A percentile compares a stretch with the other conserved stretches of the same genome.
Conservation (phyloP, 2,888 invertebrate genomes). For the Periphyllus acericola region DNA sequence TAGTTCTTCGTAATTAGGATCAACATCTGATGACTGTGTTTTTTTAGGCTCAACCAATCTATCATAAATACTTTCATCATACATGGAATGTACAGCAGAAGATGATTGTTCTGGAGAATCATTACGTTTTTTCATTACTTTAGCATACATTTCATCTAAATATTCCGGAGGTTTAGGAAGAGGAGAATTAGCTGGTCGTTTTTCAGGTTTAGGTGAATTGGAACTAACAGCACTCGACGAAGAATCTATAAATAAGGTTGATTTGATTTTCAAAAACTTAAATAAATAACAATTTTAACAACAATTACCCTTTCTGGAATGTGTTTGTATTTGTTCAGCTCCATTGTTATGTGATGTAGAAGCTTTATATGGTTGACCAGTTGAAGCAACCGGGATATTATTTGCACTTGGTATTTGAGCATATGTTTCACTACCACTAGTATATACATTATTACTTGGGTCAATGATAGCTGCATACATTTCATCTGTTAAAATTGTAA, state of each 20-base stretch:
- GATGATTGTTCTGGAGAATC: constrained; percentile 52
- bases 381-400: constrained; percentile 35
- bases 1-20: constrained; percentile 84
- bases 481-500: constrained; percentile 73
- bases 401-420: constrained; percentile 77
- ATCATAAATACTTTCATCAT: constrained; percentile 58
- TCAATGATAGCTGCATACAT: constrained; percentile 92
- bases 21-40: constrained; percentile 66
- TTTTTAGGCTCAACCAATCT: constrained; percentile 59
- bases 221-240: constrained; percentile 79
- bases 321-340: constrained; percentile 29
- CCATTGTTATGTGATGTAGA: constrained; percentile 51
- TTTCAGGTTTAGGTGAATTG: constrained; percentile 90
- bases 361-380: constrained; percentile 40
- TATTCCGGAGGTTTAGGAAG: constrained; percentile 80
- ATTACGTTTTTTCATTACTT: constrained; percentile 77
- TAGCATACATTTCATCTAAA: constrained; percentile 90
- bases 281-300: neutral
- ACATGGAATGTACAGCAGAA: neutral
- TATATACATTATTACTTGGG: constrained; percentile 74
- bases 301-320: constrained; percentile 56
- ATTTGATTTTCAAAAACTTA: constrained; percentile 63
- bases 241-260: constrained; percentile 70
- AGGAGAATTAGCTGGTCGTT: constrained; percentile 89
- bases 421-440: constrained; percentile 86